Evolutionary conservation across 2,888 invertebrate genomes (phyloP), one percentile per base, ranked within the genome.

Genomic region (Leucophenga maculata): DNA sequence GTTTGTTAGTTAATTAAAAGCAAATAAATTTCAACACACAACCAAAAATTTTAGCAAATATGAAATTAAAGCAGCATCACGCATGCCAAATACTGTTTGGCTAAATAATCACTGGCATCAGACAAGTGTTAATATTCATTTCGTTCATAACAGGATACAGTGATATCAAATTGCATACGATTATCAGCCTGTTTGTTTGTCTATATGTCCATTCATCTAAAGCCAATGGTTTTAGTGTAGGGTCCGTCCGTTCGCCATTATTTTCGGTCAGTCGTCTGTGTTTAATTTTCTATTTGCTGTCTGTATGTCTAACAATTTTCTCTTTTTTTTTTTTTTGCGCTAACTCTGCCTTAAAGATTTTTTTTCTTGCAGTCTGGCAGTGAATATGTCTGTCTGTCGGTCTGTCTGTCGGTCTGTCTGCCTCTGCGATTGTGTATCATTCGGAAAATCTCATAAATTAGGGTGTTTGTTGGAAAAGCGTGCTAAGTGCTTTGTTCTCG

Each of bases 211-310:
- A 11, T 54, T 54, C 9, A 18, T 22, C 8, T 8, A 18, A 20
- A 13, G 6, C 22, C 54, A 54, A 54, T 54, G 20, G 0, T 3
- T 20, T 22, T 54, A 16, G 20, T 52, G 16, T 52, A 16, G 14
- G 9, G 9, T 52, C 52, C 18, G 20, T 52, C 18, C 16, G 16
- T 20, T 22, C 54, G 64, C 75, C 82, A 77, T 80, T 80, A 80
- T 80, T 80, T 77, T 80, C 74, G 77, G 78, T 79, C 78, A 83
- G 82, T 83, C 74, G 83, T 78, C 84, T 82, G 84, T 82, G 78
- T 71, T 78, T 83, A 80, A 80, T 83, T 80, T 77, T 59, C 73
- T 75, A 78, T 81, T 83, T 79, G 77, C 76, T 73, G 69, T 46
- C 55, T 55, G 74, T 74, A n/a, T n/a, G n/a, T n/a, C 68, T 74